Base-by-base conservation (phyloP, 2,113 vertebrate species). In the Platichthys stellatus region DNA sequence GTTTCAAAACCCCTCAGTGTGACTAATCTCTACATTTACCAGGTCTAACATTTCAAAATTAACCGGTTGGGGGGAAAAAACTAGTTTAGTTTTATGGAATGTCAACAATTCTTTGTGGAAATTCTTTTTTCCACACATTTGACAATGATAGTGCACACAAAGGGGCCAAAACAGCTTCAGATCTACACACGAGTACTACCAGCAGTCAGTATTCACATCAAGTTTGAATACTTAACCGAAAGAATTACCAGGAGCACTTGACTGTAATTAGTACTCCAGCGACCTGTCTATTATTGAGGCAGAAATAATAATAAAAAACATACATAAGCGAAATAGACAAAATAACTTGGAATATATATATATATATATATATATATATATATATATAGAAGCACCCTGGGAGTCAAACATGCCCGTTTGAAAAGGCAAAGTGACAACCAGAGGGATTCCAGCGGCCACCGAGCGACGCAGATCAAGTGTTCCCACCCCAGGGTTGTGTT, bases 21-120 rank as follows among this genome's bases (percentile, higher is more conserved):
- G 38, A 57, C 15, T 40, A 26, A 74, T 62, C 11, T 72, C 71
- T 71, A 66, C 53, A 65, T 53, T 38, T 6, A 65, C 5, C 61
- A 76, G 51, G 51, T 54, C 21, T 53, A 2, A 54, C 51, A n/a
- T 8, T 21, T 54, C 20, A 9, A 83, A 74, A 1, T 53, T 28
- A 56, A 64, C 54, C 72, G 9, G 38, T 40, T 28, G 26, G 26
- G 31, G 38, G 31, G 1, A 69, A 69, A 73, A 53, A 58, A 53
- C 6, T 1, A 20, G 65, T 31, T 24, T 63, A 31, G 74, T 49
- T 26, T 80, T 53, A 86, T 90, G 93, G 93, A 94, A 94, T 94
- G 93, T 91, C 26, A 62, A 80, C 20, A 64, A 71, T 66, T 77
- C 40, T 28, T 21, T 60, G 53, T 72, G 78, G 71, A 82, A 31